A percentile compares a stretch with the other conserved stretches of the same genome.
phyloP scores from a whole-genome alignment of 2,797 vertebrate genomes.

The Catamblyrhynchus diadema region DNA sequence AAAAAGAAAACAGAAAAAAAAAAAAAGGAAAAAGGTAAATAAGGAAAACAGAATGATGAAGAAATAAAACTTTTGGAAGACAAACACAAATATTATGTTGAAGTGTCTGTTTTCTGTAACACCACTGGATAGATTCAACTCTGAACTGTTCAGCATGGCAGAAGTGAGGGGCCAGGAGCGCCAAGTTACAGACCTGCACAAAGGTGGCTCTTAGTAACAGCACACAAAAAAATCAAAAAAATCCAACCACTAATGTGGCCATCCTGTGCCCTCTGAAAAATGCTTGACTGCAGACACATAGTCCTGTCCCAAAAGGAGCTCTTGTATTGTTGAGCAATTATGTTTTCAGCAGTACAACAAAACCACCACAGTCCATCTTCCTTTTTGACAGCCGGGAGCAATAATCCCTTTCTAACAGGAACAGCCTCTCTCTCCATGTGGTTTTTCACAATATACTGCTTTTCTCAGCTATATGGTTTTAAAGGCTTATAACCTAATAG shows the following conservation, averaged over 20 bases:
- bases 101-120: not conserved
- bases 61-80: not conserved
- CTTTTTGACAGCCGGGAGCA: not conserved
- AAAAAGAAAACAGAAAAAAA: not conserved
- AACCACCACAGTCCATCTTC: not conserved
- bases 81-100: not conserved
- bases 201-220: not conserved
- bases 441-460: conserved; percentile 23
- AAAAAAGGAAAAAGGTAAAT: not conserved
- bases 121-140: not conserved
- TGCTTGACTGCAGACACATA: not conserved
- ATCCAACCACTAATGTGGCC: not conserved
- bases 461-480: conserved; percentile 51
- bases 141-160: not conserved
- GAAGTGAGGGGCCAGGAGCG: not conserved
- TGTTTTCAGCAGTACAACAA: not conserved
- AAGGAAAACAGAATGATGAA: not conserved
- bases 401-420: conserved; percentile 39
- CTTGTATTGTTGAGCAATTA: not conserved
- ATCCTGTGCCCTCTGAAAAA: not conserved
- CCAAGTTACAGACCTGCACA: not conserved
- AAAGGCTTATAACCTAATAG: conserved; percentile 56
- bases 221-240: not conserved
- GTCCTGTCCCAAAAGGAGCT: not conserved
- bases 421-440: not conserved